Evolutionary conservation across 1,140 invertebrate species (phyloP).

Genomic region (Pantala flavescens): DNA sequence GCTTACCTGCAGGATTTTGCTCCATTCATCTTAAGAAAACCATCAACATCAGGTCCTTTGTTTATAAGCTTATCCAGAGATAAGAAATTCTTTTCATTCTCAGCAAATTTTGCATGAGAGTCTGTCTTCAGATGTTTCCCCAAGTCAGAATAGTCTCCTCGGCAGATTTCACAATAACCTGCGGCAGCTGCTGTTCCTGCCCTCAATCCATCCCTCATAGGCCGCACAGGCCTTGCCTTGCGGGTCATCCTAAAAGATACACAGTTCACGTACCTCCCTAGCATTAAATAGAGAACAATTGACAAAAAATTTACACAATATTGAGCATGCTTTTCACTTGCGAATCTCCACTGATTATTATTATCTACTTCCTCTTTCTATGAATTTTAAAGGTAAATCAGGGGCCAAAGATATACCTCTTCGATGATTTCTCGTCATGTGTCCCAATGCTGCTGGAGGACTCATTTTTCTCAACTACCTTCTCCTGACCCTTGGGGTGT

Average conservation of each 20-base stretch:
- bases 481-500: neutral
- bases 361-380: no score
- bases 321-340: neutral
- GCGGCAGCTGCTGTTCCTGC: conserved; percentile 29
- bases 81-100: conserved; percentile 57
- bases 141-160: conserved; percentile 53
- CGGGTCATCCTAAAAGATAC: conserved; percentile 42
- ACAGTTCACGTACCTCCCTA: conserved; percentile 3
- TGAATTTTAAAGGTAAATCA: no score
- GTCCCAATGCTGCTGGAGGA: neutral
- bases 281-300: neutral
- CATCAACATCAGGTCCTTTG: conserved; percentile 46
- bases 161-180: conserved; percentile 67
- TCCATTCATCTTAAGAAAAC: conserved; percentile 44
- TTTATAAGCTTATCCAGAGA: conserved; percentile 55
- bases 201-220: conserved; percentile 41
- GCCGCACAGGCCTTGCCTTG: conserved; percentile 47
- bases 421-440: neutral
- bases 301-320: neutral
- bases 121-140: conserved; percentile 56
- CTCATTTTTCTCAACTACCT: neutral
- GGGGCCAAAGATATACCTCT: neutral
- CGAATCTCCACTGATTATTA: neutral
- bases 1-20: conserved; percentile 35
- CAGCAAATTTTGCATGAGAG: conserved; percentile 55